Percentiles rank a stretch among this genome's conserved stretches.
These are phyloP conservation scores for Strongylocentrotus purpuratus DNA, from an alignment of 35 echinoderm and acorn worm species.

Conservation along the genomic window DNA sequence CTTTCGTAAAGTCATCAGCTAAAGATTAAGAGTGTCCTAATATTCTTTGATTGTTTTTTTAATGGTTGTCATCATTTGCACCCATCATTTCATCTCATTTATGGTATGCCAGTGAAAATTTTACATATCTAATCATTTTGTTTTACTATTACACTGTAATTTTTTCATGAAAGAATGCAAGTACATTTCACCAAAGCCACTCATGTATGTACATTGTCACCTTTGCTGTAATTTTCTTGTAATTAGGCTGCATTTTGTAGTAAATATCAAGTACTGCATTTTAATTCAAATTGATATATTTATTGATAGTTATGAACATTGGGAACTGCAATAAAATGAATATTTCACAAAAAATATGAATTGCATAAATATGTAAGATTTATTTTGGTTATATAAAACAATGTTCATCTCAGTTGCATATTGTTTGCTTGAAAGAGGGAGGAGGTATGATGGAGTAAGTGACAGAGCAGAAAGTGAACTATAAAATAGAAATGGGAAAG, in stretches of 20 bases:
- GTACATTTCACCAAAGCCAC: not conserved
- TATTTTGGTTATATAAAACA: not conserved
- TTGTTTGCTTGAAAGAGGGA: too few species aligned
- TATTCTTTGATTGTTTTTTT: not conserved
- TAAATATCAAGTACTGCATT: not conserved
- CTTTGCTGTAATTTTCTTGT: not conserved
- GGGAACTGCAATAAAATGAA: constrained; percentile 17
- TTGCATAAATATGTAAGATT: not conserved
- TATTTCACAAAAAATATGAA: not conserved
- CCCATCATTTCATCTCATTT: not conserved
- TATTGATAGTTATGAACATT: not conserved
- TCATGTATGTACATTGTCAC: not conserved
- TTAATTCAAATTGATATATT: not conserved
- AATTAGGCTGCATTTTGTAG: not conserved
- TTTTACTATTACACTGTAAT: not conserved
- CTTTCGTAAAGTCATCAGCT: too few species aligned
- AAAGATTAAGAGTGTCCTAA: too few species aligned
- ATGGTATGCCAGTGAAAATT: not conserved
- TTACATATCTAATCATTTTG: not conserved
- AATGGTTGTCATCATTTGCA: not conserved
- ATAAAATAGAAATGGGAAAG: too few species aligned
- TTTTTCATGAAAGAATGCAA: not conserved
- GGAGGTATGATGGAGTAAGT: too few species aligned
- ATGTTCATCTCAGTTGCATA: too few species aligned
- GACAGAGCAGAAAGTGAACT: too few species aligned